Percentiles rank a stretch among this genome's conserved stretches.
These are phyloP conservation scores for Mormyrus lacerda DNA, from an alignment of 2,113 vertebrate genomes.

Conservation along the genomic window DNA sequence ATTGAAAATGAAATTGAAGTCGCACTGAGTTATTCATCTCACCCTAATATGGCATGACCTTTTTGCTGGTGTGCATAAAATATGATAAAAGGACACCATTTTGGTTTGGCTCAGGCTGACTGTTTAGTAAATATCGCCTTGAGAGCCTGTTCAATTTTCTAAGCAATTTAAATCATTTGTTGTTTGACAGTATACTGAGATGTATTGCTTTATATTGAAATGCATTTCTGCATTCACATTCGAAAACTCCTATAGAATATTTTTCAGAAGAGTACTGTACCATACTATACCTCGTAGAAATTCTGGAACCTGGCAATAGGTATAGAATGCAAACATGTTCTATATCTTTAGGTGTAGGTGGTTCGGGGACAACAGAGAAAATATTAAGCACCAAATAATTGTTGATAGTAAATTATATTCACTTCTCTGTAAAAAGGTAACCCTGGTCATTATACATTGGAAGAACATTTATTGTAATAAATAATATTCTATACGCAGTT, in stretches of 20 bases:
- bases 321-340: neutral
- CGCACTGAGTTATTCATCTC: neutral
- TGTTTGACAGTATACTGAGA: neutral
- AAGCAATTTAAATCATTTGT: neutral
- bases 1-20: neutral
- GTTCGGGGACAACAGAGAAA: neutral
- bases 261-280: neutral
- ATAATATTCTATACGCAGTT: neutral
- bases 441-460: neutral
- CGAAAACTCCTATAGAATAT: neutral
- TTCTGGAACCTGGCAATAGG: neutral
- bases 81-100: neutral
- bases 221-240: neutral
- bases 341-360: neutral
- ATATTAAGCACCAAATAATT: neutral
- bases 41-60: neutral
- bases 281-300: neutral
- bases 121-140: neutral
- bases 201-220: neutral
- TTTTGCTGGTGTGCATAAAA: neutral
- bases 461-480: neutral
- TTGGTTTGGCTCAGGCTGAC: neutral
- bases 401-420: neutral
- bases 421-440: neutral
- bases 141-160: neutral